Conservation (phyloP, 2,888 invertebrate genomes). For the Cantharis nigra region DNA sequence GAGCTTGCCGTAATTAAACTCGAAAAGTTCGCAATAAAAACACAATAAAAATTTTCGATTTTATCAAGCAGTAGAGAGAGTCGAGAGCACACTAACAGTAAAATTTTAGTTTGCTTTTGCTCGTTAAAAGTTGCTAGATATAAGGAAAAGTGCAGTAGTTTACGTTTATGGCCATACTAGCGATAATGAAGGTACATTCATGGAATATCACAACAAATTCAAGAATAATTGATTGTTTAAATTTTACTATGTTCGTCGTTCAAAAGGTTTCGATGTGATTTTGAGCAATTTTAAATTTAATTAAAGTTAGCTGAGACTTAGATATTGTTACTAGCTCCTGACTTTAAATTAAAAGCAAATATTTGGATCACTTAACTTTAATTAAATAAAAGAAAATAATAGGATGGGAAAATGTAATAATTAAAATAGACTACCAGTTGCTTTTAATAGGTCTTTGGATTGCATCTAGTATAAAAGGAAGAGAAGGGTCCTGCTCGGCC, state of each 20-base stretch:
- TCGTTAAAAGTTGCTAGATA: not conserved
- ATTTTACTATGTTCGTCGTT: not conserved
- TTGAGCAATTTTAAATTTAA: too few relatives aligned
- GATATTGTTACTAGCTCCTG: too few relatives aligned
- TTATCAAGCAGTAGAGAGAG: not conserved
- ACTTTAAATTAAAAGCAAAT: too few relatives aligned
- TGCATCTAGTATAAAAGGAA: too few relatives aligned
- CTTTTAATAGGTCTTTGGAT: too few relatives aligned
- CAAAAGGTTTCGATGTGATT: too few relatives aligned
- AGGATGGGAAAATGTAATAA: too few relatives aligned
- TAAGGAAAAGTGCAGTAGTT: not conserved
- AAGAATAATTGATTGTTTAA: not conserved
- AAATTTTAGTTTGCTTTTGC: not conserved
- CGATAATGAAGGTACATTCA: not conserved
- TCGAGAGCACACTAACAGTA: not conserved
- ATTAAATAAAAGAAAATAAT: too few relatives aligned
- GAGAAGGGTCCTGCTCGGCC: too few relatives aligned
- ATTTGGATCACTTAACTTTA: too few relatives aligned
- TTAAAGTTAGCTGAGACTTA: too few relatives aligned
- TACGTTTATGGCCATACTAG: not conserved
- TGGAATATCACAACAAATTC: not conserved
- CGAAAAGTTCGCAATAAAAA: not conserved
- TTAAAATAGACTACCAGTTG: too few relatives aligned
- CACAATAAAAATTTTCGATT: not conserved
- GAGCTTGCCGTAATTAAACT: not conserved